Base-by-base conservation (phyloP, 2,888 invertebrate genomes). In the Tachina grossa region DNA sequence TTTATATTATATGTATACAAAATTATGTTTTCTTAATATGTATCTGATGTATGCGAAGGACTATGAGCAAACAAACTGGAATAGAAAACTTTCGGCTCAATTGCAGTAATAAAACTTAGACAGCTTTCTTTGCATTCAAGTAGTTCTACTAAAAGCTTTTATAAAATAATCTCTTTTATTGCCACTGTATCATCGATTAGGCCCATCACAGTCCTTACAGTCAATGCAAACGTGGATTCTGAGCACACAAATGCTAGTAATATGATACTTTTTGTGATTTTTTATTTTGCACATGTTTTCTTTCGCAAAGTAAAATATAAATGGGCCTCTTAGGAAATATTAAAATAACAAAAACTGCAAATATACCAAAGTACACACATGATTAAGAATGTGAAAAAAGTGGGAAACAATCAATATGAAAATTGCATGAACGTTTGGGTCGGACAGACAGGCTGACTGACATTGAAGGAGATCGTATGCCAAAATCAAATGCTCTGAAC, bases 211-310 rank as follows among this genome's bases (percentile, higher is more conserved):
- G 39, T 57, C 66, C 76, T 76, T 49, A 57, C 1, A 2, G 1
- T 31, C 22, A 22, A 45, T 41, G 19, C 45, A 45, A 39, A 79
- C 5, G 65, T 53, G n/a, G 55, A 83, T 77, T 76, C 76, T 55
- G 55, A 53, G 22, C 63, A 66, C 71, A 53, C 83, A 85, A 84
- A 59, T 85, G 83, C 51, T 76, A 79, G 87, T 85, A 87, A 87
- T 83, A 74, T 59, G 87, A 87, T 87, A 85, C 68, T 85, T 85
- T 87, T 74, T 72, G 47, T 66, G 3, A 6, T 16, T 41, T 39
- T 31, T n/a, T 16, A 9, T 59, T 41, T 41, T 39, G 16, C 41
- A 5, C 5, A 13, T 49, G 6, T 68, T 69, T 75, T 83, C 74
- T 55, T 80, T 72, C 9, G 41, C 59, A 41, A 14, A 41, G 41